Conservation (phyloP, 2,113 vertebrate genomes). For the Camelus bactrianus region DNA sequence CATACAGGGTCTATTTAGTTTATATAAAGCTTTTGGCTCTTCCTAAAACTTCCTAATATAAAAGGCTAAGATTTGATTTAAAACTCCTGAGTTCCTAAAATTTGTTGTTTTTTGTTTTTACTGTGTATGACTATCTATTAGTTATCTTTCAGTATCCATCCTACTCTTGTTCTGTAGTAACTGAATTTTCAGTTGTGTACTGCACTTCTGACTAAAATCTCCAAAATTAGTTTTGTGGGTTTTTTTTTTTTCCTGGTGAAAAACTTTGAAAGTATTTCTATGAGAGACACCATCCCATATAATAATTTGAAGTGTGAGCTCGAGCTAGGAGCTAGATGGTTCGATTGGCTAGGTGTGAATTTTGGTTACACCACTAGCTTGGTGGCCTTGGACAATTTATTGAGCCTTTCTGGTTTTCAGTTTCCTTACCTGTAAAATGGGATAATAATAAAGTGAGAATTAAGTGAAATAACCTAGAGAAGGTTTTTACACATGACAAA, state of each 20-base stretch:
- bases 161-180: neutral
- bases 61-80: neutral
- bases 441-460: neutral
- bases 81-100: neutral
- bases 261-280: neutral
- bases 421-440: neutral
- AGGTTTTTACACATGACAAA: neutral
- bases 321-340: neutral
- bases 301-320: neutral
- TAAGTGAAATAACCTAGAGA: neutral
- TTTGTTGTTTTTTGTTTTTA: neutral
- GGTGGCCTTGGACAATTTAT: neutral
- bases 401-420: neutral
- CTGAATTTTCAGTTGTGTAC: neutral
- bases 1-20: neutral
- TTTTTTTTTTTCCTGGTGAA: neutral
- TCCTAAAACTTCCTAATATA: slow-evolving; percentile 24
- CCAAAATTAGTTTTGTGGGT: neutral
- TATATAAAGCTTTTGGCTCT: neutral
- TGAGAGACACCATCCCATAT: neutral
- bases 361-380: neutral
- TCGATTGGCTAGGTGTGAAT: neutral
- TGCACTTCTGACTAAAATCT: neutral
- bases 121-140: neutral
- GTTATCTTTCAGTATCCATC: neutral